Conservation (phyloP, 2,797 vertebrate genomes). For the Rousettus madagascariensis region DNA sequence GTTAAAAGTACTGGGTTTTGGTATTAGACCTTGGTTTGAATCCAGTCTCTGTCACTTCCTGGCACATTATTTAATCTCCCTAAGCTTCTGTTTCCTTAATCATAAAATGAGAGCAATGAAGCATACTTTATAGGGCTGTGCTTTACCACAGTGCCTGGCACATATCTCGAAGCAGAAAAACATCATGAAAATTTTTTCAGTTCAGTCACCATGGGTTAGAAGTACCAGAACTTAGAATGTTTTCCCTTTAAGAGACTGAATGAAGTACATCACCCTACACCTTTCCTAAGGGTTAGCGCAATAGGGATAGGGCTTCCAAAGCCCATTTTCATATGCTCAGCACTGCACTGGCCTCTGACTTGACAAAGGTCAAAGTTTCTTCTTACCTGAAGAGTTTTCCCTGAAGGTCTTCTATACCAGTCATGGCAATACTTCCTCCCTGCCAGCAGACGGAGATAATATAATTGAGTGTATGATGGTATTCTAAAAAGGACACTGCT, state of each 20-base stretch:
- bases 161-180: neutral
- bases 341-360: slow-evolving; percentile 61
- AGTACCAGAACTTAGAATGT: neutral
- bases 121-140: neutral
- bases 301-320: slow-evolving; percentile 27
- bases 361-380: slow-evolving; percentile 70
- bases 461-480: slow-evolving; percentile 72
- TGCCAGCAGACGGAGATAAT: slow-evolving; percentile 80
- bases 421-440: slow-evolving; percentile 80
- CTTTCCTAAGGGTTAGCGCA: slow-evolving; percentile 16
- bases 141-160: neutral
- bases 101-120: neutral
- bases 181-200: neutral
- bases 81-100: neutral
- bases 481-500: slow-evolving; percentile 70
- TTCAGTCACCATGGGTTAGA: neutral
- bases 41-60: neutral
- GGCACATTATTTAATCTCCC: neutral
- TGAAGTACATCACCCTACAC: neutral
- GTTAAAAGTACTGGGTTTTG: neutral
- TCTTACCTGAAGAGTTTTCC: slow-evolving; percentile 79
- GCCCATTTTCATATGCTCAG: neutral
- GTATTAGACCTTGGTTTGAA: slow-evolving; percentile 1
- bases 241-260: slow-evolving; percentile 30
- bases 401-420: slow-evolving; percentile 80